These are phyloP conservation scores for Porites rus DNA, from an alignment of 92 coral and sea anemone species.

Conservation along the genomic window DNA sequence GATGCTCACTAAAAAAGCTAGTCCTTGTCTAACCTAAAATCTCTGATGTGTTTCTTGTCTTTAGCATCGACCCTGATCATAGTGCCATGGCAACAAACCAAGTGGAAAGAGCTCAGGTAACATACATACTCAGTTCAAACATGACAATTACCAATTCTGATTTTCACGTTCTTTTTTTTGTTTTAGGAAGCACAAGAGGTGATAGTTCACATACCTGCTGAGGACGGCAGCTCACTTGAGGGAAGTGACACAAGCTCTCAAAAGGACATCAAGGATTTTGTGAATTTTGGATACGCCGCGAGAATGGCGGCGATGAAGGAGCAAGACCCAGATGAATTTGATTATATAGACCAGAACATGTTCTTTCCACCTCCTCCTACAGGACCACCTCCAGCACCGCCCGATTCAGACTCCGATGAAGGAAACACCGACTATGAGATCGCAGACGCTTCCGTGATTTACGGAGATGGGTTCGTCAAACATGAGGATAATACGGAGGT, in stretches of 20 bases:
- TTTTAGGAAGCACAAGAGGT: constrained; percentile 81
- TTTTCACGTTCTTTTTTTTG: background rate
- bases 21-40: background rate
- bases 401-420: constrained; percentile 63
- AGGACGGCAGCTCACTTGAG: constrained; percentile 63
- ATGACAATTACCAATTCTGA: no score
- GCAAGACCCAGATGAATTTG: constrained; percentile 19
- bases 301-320: constrained; percentile 7
- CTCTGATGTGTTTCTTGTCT: background rate
- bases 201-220: constrained; percentile 60
- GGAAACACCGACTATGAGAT: background rate
- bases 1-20: no score
- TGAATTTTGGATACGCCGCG: constrained; percentile 49
- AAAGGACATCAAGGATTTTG: constrained; percentile 23
- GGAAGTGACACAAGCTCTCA: constrained; percentile 50
- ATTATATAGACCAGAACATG: constrained; percentile 34
- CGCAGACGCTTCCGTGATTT: constrained; percentile 11
- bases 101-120: constrained; percentile 46
- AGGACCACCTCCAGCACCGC: constrained; percentile 78
- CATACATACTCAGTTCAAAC: background rate
- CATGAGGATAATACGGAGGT: background rate
- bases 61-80: constrained; percentile 43
- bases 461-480: background rate
- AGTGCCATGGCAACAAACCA: constrained; percentile 22
- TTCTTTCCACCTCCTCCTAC: constrained; percentile 83